Base-by-base conservation (phyloP, 2,888 invertebrate species). In the Lordiphosa fenestrarum region DNA sequence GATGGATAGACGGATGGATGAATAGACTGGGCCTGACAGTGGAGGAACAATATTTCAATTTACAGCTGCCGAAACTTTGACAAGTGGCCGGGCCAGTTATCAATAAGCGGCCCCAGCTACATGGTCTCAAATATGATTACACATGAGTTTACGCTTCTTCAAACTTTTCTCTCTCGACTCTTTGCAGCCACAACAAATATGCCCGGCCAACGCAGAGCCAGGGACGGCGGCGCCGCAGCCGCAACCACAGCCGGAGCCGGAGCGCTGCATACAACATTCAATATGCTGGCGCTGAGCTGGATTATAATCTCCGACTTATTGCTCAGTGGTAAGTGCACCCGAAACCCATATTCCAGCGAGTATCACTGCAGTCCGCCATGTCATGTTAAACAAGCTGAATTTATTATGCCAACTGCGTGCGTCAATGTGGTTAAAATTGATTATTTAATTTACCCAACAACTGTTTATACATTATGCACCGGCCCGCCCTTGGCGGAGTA, bases 281-380 rank as follows among this genome's bases (percentile, higher is more conserved):
- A 89, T 80, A 75, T 88, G 73, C 68, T 89, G 53, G 81, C 85
- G 33, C 68, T 87, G 52, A 83, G 87, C 64, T 90, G 89, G 88
- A 85, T 90, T 66, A 76, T 90, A 62, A 86, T 90, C 60, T 87
- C 88, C 30, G 87, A 89, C 62, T 86, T 88, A 70, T 87, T 87
- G 66, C 81, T 87, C 63, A 88, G 87, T 70, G 90, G 90, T 90
- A 84, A 86, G 88, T 87, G 53, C 39, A 57, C 37, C 51, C 53
- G 23, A 48, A 55, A 25, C 40, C 38, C 40, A 40, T 6, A 12
- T 38, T 37, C 12, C 30, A 23, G 15, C 35, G 39, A 23, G 9
- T 38, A 37, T 47, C 15, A 6, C 42, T 21, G 36, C 6, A 19
- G 19, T 19, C 19, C 2, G 19, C 3, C 47, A 12, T 63, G 64